Percentiles rank a stretch among this genome's conserved stretches.
These are phyloP conservation scores for Muntiacus reevesi DNA, from an alignment of 2,113 vertebrate species.

Conservation along the genomic window DNA sequence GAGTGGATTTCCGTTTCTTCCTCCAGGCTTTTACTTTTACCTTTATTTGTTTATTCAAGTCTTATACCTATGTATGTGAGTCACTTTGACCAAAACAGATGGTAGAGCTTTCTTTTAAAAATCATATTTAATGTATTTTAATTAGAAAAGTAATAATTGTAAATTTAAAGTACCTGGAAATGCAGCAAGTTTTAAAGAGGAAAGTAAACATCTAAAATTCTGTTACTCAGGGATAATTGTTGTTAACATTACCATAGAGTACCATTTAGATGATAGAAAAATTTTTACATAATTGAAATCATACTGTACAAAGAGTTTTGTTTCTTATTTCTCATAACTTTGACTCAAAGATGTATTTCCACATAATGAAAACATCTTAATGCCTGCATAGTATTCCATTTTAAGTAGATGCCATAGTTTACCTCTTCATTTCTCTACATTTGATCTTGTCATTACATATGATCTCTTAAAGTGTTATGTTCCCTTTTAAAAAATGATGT, in stretches of 20 bases:
- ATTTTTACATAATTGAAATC: constrained; percentile 2
- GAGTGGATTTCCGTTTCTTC: neutral
- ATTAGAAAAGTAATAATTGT: neutral
- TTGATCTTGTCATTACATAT: neutral
- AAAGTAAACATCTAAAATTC: neutral
- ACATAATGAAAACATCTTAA: neutral
- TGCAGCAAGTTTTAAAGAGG: neutral
- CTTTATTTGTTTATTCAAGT: neutral
- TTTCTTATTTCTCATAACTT: neutral
- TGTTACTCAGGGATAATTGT: neutral
- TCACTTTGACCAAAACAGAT: neutral
- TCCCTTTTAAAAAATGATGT: neutral
- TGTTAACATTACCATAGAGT: neutral
- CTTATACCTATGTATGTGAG: neutral
- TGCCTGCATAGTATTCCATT: neutral
- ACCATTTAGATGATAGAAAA: neutral
- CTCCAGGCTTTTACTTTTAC: neutral
- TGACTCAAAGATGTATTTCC: neutral
- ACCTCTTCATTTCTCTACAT: neutral
- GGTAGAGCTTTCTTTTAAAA: neutral
- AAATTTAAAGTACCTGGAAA: neutral
- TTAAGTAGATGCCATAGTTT: neutral
- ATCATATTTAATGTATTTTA: neutral
- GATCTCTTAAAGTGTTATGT: neutral
- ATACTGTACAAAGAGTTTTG: neutral